Conservation (phyloP, 2,888 invertebrate species). For the Galeopsomyia nigrocyanea region DNA sequence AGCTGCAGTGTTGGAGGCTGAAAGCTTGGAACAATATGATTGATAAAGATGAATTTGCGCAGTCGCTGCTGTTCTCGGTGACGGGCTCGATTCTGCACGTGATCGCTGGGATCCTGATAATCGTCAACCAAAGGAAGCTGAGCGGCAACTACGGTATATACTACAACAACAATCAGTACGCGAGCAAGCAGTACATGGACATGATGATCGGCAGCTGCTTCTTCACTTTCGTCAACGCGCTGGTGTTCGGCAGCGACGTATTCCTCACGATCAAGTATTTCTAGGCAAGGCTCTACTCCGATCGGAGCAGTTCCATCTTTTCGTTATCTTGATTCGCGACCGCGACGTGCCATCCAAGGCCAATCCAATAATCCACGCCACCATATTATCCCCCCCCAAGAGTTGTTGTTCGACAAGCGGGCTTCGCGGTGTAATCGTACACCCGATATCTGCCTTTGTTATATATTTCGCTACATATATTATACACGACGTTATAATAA, state of each 20-base stretch:
- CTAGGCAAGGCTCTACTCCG: slow-evolving; percentile 44
- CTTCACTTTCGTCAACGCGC: slow-evolving; percentile 75
- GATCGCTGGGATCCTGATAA: slow-evolving; percentile 76
- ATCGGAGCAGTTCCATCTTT: too few relatives aligned
- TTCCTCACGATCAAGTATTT: slow-evolving; percentile 72
- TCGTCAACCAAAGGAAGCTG: slow-evolving; percentile 70
- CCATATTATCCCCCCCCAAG: neutral
- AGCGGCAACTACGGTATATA: slow-evolving; percentile 62
- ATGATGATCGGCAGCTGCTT: slow-evolving; percentile 77
- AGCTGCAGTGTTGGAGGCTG: too few relatives aligned
- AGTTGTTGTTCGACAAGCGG: neutral
- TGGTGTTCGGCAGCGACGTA: slow-evolving; percentile 75
- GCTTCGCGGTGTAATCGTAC: too few relatives aligned
- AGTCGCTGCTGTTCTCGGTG: slow-evolving; percentile 75
- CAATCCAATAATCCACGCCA: neutral
- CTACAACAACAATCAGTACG: slow-evolving; percentile 70
- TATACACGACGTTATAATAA: too few relatives aligned
- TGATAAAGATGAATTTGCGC: slow-evolving; percentile 44
- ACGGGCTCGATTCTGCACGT: slow-evolving; percentile 76
- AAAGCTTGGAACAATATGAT: too few relatives aligned
- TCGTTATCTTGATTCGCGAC: too few relatives aligned
- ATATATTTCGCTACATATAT: too few relatives aligned
- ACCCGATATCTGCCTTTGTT: too few relatives aligned
- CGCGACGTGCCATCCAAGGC: neutral
- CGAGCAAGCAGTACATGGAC: slow-evolving; percentile 78